Evolutionary conservation across 2,797 vertebrate genomes (phyloP), one percentile per base, ranked within the genome.

Genomic region (Euthynnus affinis): DNA sequence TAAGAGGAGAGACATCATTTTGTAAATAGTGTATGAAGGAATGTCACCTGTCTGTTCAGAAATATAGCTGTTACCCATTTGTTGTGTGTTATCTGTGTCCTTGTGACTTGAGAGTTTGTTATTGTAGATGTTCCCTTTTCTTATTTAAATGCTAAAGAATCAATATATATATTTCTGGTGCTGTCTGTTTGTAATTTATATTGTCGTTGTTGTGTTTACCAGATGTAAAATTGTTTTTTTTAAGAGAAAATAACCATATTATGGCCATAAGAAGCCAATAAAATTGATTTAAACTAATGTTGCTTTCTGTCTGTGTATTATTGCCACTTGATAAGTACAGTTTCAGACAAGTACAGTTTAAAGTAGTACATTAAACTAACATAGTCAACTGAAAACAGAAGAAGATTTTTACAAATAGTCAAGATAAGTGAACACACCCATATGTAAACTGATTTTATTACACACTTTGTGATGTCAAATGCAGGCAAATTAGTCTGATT

Each of bases 121-220:
- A 14, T 76, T 87, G 68, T 89, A 82, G 82, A 85, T 81, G 76
- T 80, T 69, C 56, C 25, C 9, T 86, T 81, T 82, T 76, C 84
- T 89, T 95, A 95, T 95, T 96, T 95, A 95, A 94, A 89, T 87
- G 64, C 81, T 90, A 89, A 91, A 93, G 48, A 92, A 90, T 89
- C 72, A 51, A 78, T 89, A 76, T 87, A 72, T 72, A 77, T 89
- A 86, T 92, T 88, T 94, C 64, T 88, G 85, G 84, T 91, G 85
- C 85, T 78, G 84, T 76, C 78, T 90, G 85, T 88, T 88, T 91
- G 87, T 96, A 96, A 96, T 96, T 96, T 96, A 96, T 95, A 92
- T 90, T 91, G 85, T 91, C 70, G 65, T 22, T 83, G 60, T 77
- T 48, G 48, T 86, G 29, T 85, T 83, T 82, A 49, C 61, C 51